Percentiles rank a stretch among this genome's conserved stretches.
phyloP scores from a whole-genome alignment of 2,888 invertebrate species.

The Erpobdella octoculata region DNA sequence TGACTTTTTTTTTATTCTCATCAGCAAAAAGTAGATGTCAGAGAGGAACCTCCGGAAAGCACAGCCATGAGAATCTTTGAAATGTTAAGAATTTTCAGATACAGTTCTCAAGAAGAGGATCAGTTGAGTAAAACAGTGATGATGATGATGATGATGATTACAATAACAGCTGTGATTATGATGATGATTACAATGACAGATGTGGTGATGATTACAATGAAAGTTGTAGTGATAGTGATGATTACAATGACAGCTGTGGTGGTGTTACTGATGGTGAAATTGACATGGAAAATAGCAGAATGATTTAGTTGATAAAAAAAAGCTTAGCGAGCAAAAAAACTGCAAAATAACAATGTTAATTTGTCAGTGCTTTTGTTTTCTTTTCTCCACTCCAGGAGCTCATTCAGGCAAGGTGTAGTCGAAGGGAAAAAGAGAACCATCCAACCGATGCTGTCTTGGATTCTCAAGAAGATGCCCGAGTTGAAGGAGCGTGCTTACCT shows the following conservation, averaged over 20 bases:
- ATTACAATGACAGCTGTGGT: no score
- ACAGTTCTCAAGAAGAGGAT: constrained; percentile 58
- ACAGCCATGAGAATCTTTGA: constrained; percentile 65
- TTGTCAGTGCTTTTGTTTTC: no score
- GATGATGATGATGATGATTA: not conserved
- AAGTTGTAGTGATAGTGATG: not conserved
- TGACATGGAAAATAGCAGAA: no score
- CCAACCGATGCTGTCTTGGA: constrained; percentile 72
- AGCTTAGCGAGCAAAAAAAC: no score
- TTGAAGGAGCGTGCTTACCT: constrained; percentile 75
- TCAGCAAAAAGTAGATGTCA: constrained; percentile 64
- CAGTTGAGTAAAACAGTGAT: constrained; percentile 22
- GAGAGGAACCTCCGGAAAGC: constrained; percentile 68
- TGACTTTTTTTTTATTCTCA: no score
- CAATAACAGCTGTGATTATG: not conserved
- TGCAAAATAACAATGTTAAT: no score
- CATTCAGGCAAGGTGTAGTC: constrained; percentile 61
- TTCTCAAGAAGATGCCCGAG: constrained; percentile 66
- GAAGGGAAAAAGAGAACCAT: constrained; percentile 68
- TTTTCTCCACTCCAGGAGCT: not conserved
- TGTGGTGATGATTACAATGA: not conserved
- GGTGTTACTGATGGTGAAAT: no score
- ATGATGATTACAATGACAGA: not conserved
- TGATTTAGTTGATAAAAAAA: no score
- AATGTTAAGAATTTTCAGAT: constrained; percentile 69